Conservation (phyloP, 53 echinoderm and acorn worm genomes). For the Arbacia lixula region DNA sequence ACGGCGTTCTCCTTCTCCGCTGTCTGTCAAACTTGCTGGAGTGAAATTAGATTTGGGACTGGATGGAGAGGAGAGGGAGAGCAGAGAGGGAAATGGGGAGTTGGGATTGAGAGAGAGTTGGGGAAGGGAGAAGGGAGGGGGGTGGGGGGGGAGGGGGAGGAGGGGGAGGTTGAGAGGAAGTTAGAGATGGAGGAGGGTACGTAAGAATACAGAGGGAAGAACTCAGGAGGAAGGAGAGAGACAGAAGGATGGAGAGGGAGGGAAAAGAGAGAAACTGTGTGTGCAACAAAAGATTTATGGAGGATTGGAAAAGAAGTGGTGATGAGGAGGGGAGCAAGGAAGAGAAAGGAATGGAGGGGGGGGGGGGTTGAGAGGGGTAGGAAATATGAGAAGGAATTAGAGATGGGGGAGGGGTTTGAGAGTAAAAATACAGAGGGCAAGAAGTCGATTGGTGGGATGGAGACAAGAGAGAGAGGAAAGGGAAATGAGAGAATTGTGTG, state of each 20-base stretch:
- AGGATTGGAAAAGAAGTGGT: neutral
- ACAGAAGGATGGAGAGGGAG: neutral
- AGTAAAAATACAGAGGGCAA: neutral
- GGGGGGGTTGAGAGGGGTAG: neutral
- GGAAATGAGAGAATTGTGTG: neutral
- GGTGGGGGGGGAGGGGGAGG: neutral
- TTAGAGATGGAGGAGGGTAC: neutral
- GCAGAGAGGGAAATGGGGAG: neutral
- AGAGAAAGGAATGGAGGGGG: neutral
- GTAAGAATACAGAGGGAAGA: too few species aligned
- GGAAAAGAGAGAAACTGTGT: neutral
- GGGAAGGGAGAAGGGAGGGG: neutral
- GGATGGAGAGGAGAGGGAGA: neutral
- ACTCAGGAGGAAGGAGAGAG: too few species aligned
- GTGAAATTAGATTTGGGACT: constrained; percentile 33
- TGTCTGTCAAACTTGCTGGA: constrained; percentile 8
- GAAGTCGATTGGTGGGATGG: neutral
- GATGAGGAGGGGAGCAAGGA: neutral
- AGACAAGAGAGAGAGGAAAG: neutral
- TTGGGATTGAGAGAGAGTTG: neutral
- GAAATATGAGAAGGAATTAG: neutral
- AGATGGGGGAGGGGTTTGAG: neutral
- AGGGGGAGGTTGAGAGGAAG: neutral
- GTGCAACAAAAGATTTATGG: neutral
- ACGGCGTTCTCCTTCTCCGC: constrained; percentile 1